A percentile compares a stretch with the other conserved stretches of the same genome.
phyloP scores from a whole-genome alignment of 2,888 invertebrate species.

The Callinectes sapidus region DNA sequence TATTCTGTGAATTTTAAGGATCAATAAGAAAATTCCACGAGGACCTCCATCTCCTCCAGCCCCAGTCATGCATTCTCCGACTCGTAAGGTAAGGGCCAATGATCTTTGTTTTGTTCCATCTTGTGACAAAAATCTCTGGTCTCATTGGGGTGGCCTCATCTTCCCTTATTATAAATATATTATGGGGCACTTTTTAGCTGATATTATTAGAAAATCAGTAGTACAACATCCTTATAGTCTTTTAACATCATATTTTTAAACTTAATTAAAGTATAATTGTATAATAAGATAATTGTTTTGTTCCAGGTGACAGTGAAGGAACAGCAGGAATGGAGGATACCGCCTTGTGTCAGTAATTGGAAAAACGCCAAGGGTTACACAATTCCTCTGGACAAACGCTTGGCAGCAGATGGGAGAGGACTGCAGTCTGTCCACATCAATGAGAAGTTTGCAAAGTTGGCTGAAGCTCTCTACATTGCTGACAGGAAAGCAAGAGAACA shows the following conservation, averaged over 20 bases:
- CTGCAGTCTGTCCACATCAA: slow-evolving; percentile 98
- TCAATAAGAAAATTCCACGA: slow-evolving; percentile 98
- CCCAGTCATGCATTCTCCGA: slow-evolving; percentile 98
- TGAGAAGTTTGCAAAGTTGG: slow-evolving; percentile 98
- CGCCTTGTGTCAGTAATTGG: slow-evolving; percentile 99
- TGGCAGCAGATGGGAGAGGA: slow-evolving; percentile 98
- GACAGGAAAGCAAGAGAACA: slow-evolving; percentile 84
- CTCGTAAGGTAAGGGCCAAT: slow-evolving; percentile 83
- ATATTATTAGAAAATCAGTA: too few species aligned
- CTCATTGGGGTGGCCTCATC: background rate
- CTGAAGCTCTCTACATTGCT: slow-evolving; percentile 98
- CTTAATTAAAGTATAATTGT: background rate
- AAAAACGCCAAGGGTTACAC: slow-evolving; percentile 99
- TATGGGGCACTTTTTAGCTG: too few species aligned
- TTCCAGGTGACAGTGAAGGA: slow-evolving; percentile 91
- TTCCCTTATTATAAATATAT: background rate
- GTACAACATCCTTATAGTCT: too few species aligned
- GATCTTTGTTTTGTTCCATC: background rate
- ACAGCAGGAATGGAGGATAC: slow-evolving; percentile 99
- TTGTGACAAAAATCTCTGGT: background rate
- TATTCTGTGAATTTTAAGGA: slow-evolving; percentile 79
- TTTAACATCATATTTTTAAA: background rate
- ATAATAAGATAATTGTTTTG: background rate
- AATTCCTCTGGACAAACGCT: slow-evolving; percentile 96
- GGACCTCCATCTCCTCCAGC: slow-evolving; percentile 99